phyloP scores from a whole-genome alignment of 2,113 vertebrate species.

The Platysteira castanea region DNA sequence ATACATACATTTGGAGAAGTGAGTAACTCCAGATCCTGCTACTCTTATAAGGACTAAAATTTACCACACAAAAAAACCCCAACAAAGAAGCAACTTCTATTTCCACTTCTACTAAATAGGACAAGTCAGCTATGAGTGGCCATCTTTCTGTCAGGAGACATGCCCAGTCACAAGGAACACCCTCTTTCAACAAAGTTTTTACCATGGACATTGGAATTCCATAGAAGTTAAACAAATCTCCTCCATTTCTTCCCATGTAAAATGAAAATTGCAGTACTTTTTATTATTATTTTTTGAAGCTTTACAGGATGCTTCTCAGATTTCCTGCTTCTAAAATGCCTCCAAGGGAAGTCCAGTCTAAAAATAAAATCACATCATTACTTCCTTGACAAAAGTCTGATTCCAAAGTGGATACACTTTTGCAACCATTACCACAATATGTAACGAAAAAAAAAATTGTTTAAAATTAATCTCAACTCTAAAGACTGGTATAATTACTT shows the following conservation, averaged over 20 bases:
- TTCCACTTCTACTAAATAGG: neutral
- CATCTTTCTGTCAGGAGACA: neutral
- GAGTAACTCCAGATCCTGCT: neutral
- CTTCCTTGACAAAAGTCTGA: neutral
- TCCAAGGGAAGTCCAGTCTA: neutral
- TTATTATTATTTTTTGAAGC: neutral
- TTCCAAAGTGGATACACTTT: neutral
- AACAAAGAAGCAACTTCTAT: neutral
- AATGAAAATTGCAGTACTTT: neutral
- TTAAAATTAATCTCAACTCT: neutral
- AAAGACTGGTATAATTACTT: neutral
- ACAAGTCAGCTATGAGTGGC: neutral
- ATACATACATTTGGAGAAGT: neutral
- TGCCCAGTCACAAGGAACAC: neutral
- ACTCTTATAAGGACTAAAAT: neutral
- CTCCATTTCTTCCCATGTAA: neutral
- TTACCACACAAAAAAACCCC: neutral
- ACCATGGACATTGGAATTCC: neutral
- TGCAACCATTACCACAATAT: neutral
- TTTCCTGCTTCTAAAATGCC: slow-evolving; percentile 8
- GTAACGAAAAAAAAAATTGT: neutral
- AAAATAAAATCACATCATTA: slow-evolving; percentile 9
- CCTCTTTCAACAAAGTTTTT: neutral
- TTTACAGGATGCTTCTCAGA: neutral
- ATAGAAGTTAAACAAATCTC: neutral